Conservation (phyloP, 2,113 vertebrate genomes). For the Tichodroma muraria region DNA sequence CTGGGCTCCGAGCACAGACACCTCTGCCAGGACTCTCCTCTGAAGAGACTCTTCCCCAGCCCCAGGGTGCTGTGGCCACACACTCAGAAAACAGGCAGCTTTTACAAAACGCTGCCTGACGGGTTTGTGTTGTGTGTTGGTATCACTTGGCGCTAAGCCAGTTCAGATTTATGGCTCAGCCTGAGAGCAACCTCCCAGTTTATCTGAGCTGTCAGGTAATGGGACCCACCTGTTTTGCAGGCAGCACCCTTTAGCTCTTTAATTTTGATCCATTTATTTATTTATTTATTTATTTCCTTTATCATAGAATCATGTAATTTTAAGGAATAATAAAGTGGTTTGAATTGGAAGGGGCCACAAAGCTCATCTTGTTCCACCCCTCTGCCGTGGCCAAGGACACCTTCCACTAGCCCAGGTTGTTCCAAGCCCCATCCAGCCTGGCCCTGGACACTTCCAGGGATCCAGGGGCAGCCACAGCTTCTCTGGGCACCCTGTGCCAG, state of each 20-base stretch:
- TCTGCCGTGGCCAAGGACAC: neutral
- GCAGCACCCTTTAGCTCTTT: neutral
- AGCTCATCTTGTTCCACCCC: fast-evolving
- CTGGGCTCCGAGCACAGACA: fast-evolving
- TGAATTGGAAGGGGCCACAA: neutral
- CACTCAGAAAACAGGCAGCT: neutral
- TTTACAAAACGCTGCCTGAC: neutral
- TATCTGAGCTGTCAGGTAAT: neutral
- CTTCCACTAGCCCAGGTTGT: fast-evolving
- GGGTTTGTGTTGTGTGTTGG: neutral
- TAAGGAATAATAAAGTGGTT: neutral
- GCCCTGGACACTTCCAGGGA: neutral
- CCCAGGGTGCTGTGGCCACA: neutral
- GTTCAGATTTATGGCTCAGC: neutral
- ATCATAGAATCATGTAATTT: neutral
- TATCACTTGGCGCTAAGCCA: neutral
- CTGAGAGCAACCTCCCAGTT: neutral
- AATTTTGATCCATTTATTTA: neutral
- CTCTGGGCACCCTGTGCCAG: neutral
- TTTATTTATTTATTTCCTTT: neutral
- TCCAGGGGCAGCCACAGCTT: neutral
- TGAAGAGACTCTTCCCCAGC: neutral
- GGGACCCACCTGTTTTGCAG: neutral
- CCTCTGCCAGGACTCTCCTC: neutral
- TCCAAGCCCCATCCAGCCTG: fast-evolving